Evolutionary conservation across 2,113 vertebrate species (phyloP).

Genomic region (Pachycephala philippinensis): DNA sequence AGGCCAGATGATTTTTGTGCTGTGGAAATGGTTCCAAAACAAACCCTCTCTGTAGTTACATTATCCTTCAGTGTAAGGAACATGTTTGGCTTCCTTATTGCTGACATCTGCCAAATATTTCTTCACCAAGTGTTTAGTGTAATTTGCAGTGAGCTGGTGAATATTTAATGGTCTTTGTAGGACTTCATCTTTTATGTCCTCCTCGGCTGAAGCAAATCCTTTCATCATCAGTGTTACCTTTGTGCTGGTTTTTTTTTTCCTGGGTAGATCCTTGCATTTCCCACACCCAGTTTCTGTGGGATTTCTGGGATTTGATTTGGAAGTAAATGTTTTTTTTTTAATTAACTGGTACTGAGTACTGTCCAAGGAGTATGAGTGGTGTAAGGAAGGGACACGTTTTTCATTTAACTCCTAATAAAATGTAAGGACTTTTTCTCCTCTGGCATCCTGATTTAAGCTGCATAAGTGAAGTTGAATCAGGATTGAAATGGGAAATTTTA

Average conservation of each 20-base stretch:
- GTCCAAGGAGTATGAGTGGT: not conserved
- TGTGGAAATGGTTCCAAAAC: slow-evolving; percentile 45
- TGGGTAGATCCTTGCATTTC: not conserved
- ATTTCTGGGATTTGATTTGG: slow-evolving; percentile 2
- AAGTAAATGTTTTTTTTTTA: not conserved
- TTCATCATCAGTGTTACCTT: slow-evolving; percentile 30
- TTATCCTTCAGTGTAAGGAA: slow-evolving; percentile 70
- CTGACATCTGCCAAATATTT: slow-evolving; percentile 63
- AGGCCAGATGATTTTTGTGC: slow-evolving; percentile 20
- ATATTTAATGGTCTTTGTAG: slow-evolving; percentile 41
- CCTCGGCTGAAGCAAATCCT: slow-evolving; percentile 20
- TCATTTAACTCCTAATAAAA: slow-evolving; percentile 12
- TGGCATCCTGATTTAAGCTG: not conserved
- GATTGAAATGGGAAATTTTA: not conserved
- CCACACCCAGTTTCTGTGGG: not conserved
- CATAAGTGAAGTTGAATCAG: not conserved
- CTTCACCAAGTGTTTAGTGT: slow-evolving; percentile 45
- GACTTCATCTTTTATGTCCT: slow-evolving; percentile 47
- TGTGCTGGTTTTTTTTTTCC: not conserved
- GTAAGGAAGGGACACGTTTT: not conserved
- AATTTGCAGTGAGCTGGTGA: slow-evolving; percentile 53
- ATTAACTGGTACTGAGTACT: not conserved
- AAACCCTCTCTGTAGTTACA: slow-evolving; percentile 56
- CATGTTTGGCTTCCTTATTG: slow-evolving; percentile 58
- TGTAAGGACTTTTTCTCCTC: not conserved